Evolutionary conservation across 64 coral and sea anemone genomes (phyloP).

Genomic region (Orbicella faveolata): DNA sequence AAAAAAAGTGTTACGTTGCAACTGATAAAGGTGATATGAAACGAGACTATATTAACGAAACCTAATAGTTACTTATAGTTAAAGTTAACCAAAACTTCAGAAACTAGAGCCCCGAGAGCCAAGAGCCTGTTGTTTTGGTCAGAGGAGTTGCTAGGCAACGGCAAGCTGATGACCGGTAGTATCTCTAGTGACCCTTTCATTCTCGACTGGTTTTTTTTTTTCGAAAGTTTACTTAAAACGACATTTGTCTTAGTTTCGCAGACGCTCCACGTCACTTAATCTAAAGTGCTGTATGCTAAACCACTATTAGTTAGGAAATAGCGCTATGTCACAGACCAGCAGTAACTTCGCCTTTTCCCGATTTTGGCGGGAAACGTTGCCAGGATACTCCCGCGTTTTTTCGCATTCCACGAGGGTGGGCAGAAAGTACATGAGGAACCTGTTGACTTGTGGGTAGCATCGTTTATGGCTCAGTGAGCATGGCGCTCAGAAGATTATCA

Average conservation of each 20-base stretch:
- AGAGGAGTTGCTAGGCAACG: background rate
- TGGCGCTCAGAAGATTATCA: background rate
- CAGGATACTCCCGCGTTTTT: background rate
- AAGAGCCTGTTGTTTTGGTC: background rate
- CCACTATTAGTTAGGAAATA: too few species aligned
- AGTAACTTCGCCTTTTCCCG: background rate
- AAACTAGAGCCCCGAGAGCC: background rate
- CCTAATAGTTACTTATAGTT: too few species aligned
- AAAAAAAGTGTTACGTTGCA: too few species aligned
- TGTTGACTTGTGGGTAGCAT: background rate
- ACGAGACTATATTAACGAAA: too few species aligned
- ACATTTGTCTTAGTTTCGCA: too few species aligned
- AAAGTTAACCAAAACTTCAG: too few species aligned
- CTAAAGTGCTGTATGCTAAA: too few species aligned
- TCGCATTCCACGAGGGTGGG: background rate
- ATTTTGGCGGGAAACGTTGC: constrained; percentile 6
- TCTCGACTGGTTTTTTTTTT: too few species aligned
- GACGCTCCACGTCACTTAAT: too few species aligned
- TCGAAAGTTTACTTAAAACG: too few species aligned
- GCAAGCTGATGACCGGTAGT: background rate
- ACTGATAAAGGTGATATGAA: too few species aligned
- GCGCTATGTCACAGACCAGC: background rate
- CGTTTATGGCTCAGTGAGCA: background rate
- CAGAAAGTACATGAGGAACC: background rate
- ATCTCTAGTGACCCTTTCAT: background rate